Evolutionary conservation across 2,888 invertebrate species (phyloP), one percentile per base, ranked within the genome.

Genomic region (Epistrophe eligans): DNA sequence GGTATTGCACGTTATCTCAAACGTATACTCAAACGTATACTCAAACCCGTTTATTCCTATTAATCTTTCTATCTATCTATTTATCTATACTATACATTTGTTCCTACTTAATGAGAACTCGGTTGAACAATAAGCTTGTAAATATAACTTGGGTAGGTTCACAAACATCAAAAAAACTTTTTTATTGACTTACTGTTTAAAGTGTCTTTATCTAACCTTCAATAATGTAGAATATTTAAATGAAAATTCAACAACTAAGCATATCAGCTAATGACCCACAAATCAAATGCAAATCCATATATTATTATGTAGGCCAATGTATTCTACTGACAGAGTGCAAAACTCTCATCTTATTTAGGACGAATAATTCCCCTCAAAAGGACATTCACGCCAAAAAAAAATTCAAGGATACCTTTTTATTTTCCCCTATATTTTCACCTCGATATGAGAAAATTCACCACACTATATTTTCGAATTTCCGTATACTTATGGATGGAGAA

Each of bases 231-330:
- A 32, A 8, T 38, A 19, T 38, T 19, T 13, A 62, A 40, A 24
- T 24, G 19, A 38, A 40, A 19, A 15, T 24, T 62, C 38, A 62
- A 40, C 50, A 64, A 11, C 19, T 35, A 48, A 77, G 52, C 28
- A 64, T 24, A 24, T 58, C 62, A 58, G 48, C 60, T 60, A 15
- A 84, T 84, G 77, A 84, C 84, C 84, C 55, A 73, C 77, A 72
- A 77, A 77, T 80, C 58, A 72, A 62, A 43, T 19, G 11, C 40
- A 24, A 80, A 80, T 77, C 72, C 48, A 73, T 24, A 73, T 72
- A 67, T 67, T 66, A 77, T 43, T 72, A 84, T 77, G 50, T 77
- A 77, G 80, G 80, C 80, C 80, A 84, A 72, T 73, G 72, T 77
- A 72, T 76, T 79, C 48, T 24, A 50, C 73, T 57, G 55, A 50